Conservation (phyloP, 2,797 vertebrate genomes). For the Echeneis naucrates region DNA sequence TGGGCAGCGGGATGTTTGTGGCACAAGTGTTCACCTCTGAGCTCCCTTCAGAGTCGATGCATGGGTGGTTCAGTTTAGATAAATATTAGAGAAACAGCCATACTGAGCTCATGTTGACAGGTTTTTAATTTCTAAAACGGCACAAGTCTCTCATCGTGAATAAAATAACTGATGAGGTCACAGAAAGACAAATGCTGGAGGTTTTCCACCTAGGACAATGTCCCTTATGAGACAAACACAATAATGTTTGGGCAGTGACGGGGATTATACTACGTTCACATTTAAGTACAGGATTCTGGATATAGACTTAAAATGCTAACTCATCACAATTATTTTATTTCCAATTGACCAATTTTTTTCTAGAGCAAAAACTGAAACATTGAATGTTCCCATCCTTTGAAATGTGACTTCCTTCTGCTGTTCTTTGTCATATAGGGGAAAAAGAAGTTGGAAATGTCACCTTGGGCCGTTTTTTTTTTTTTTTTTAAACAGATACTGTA, state of each 20-base stretch:
- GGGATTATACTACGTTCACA: not conserved
- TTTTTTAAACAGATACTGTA: not conserved
- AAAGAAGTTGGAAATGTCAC: not conserved
- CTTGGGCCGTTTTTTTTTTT: not conserved
- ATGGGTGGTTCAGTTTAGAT: constrained; percentile 1
- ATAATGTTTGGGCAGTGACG: not conserved
- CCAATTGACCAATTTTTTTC: not conserved
- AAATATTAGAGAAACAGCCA: constrained; percentile 8
- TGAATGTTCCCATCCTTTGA: not conserved
- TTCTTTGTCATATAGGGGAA: not conserved
- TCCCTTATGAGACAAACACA: not conserved
- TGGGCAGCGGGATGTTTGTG: constrained; percentile 1
- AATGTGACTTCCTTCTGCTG: not conserved
- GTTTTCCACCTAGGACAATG: not conserved
- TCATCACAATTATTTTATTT: not conserved
- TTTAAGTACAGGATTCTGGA: not conserved
- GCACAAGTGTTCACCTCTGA: constrained; percentile 14
- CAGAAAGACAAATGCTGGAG: not conserved
- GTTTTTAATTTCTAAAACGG: not conserved
- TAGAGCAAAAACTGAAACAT: not conserved
- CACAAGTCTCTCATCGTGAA: not conserved
- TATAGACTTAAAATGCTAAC: not conserved
- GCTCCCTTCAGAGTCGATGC: constrained; percentile 2
- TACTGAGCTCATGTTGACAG: not conserved
- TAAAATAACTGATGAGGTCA: not conserved